These are phyloP conservation scores for Scrobipalpa costella DNA, from an alignment of 2,888 invertebrate genomes.

Conservation along the genomic window DNA sequence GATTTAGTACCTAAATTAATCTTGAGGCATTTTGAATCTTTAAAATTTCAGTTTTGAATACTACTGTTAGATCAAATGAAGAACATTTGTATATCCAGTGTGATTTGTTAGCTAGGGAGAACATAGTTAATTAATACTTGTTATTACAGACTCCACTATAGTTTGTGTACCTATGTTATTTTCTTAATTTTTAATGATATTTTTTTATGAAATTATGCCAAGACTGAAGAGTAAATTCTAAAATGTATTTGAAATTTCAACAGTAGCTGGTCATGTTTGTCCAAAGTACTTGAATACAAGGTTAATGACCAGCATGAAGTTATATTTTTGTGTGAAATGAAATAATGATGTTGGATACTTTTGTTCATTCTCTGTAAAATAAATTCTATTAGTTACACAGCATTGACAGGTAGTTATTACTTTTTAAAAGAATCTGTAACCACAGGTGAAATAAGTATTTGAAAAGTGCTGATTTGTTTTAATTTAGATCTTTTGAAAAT, in stretches of 20 bases:
- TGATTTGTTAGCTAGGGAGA: slow-evolving; percentile 40
- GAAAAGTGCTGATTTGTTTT: slow-evolving; percentile 35
- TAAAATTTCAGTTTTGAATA: not conserved
- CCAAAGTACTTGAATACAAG: not conserved
- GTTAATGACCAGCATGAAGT: not conserved
- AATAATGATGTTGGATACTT: not conserved
- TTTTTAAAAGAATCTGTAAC: no score
- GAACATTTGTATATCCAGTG: slow-evolving; percentile 41
- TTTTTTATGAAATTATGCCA: slow-evolving; percentile 6
- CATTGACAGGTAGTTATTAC: no score
- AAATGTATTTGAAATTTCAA: not conserved
- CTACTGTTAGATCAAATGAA: slow-evolving; percentile 12
- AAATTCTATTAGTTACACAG: not conserved
- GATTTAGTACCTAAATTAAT: not conserved
- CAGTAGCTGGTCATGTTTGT: no score
- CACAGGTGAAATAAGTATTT: no score
- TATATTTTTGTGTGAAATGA: not conserved
- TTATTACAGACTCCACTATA: slow-evolving; percentile 8
- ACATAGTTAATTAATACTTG: slow-evolving; percentile 31
- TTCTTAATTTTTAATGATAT: not conserved
- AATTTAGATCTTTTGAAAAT: not conserved
- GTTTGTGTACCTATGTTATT: not conserved
- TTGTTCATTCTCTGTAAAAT: not conserved
- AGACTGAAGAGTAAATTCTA: not conserved
- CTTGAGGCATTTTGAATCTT: slow-evolving; percentile 17